Evolutionary conservation across 2,797 vertebrate genomes (phyloP).

Genomic region (Chelmon rostratus): DNA sequence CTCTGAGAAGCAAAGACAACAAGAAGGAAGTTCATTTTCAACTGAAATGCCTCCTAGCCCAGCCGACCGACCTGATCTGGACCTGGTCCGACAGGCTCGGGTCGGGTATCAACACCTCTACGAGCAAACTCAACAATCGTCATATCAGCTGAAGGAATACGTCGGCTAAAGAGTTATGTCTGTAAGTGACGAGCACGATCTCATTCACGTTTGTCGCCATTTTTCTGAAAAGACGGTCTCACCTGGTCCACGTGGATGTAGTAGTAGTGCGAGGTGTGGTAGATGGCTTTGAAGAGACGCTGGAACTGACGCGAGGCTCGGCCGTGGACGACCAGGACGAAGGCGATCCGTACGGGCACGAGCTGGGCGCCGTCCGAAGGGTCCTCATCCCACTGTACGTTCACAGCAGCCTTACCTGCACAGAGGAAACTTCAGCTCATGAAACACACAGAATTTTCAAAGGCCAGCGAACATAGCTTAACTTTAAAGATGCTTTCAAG

Average conservation of each 20-base stretch:
- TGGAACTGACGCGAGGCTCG: conserved; percentile 94
- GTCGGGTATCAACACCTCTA: too few species aligned
- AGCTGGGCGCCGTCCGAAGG: conserved; percentile 82
- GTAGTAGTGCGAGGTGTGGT: conserved; percentile 97
- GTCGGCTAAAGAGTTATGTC: neutral
- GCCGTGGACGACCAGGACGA: conserved; percentile 95
- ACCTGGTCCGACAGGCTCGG: too few species aligned
- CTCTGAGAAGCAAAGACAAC: conserved; percentile 82
- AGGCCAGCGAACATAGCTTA: too few species aligned
- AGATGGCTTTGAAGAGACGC: conserved; percentile 97
- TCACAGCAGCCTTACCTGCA: conserved; percentile 93
- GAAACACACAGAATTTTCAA: neutral
- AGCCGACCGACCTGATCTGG: too few species aligned
- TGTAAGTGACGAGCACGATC: too few species aligned
- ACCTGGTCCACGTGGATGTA: conserved; percentile 97
- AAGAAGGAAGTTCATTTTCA: neutral
- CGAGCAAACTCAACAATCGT: neutral
- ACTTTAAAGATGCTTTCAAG: neutral
- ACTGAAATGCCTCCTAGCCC: too few species aligned
- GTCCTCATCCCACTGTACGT: conserved; percentile 93
- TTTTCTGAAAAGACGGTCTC: neutral
- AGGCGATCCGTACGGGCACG: conserved; percentile 91
- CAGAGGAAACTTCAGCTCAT: neutral
- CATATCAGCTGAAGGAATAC: too few species aligned
- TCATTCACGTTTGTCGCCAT: too few species aligned